A percentile compares a stretch with the other conserved stretches of the same genome.
Conservation (phyloP, 2,797 vertebrate species). For the Setipinna tenuifilis region DNA sequence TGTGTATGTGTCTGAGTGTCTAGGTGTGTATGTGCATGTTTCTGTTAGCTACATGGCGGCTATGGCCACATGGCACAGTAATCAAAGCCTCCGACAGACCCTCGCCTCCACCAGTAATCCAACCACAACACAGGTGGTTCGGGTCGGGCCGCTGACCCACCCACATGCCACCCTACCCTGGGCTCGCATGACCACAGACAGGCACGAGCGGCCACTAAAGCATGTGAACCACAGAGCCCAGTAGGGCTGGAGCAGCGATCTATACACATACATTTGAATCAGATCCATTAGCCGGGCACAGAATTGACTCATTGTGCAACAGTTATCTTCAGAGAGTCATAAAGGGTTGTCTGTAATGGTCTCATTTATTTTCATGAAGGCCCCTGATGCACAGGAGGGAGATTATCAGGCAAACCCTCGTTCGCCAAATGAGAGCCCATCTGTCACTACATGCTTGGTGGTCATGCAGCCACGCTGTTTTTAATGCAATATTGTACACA, state of each 20-base stretch:
- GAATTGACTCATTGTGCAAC: slow-evolving; percentile 5
- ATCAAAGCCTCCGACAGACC: not conserved
- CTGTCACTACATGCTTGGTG: slow-evolving; percentile 56
- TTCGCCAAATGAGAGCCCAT: slow-evolving; percentile 69
- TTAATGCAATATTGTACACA: not conserved
- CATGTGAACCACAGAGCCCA: too few relatives aligned
- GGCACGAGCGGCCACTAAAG: not conserved
- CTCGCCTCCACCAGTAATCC: not conserved
- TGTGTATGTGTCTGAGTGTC: not conserved
- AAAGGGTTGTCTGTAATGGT: slow-evolving; percentile 55
- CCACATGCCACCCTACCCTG: not conserved
- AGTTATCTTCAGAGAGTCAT: not conserved
- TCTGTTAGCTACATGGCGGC: not conserved
- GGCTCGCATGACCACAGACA: not conserved
- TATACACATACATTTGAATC: slow-evolving; percentile 3
- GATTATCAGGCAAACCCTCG: slow-evolving; percentile 62
- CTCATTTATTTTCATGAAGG: slow-evolving; percentile 35
- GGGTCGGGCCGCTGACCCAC: not conserved
- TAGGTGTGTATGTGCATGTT: not conserved
- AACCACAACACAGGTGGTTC: not conserved
- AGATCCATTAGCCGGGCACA: not conserved
- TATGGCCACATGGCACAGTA: not conserved
- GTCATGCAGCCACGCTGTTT: not conserved
- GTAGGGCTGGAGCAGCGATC: slow-evolving; percentile 39
- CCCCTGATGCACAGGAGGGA: slow-evolving; percentile 53